A percentile compares a stretch with the other conserved stretches of the same genome.
These are phyloP conservation scores for Auanema sp. DNA, from an alignment of 2,888 invertebrate genomes.

Conservation along the genomic window DNA sequence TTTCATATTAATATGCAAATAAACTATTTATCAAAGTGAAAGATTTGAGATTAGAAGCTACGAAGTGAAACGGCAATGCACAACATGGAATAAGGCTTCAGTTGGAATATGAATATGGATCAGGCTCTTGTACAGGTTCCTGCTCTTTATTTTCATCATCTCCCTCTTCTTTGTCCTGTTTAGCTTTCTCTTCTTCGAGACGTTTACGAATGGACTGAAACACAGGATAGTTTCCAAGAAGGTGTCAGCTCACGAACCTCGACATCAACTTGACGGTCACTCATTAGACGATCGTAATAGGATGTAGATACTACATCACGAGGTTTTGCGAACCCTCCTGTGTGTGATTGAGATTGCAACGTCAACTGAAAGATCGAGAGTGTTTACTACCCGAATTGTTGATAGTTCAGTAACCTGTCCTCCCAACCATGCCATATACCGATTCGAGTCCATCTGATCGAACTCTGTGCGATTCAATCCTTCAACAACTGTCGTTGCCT, in stretches of 20 bases:
- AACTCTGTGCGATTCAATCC: slow-evolving; percentile 44
- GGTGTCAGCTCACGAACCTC: slow-evolving; percentile 10
- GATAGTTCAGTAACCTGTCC: slow-evolving; percentile 39
- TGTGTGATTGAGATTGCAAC: slow-evolving; percentile 51
- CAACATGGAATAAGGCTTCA: too few relatives aligned
- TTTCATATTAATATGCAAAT: too few relatives aligned
- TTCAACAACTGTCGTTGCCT: slow-evolving; percentile 47
- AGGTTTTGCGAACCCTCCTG: slow-evolving; percentile 55
- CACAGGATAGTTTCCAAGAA: background rate
- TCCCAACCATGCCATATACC: slow-evolving; percentile 57
- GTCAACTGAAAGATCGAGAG: slow-evolving; percentile 32
- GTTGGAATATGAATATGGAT: too few relatives aligned
- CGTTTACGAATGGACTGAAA: slow-evolving; percentile 20
- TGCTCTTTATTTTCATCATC: background rate
- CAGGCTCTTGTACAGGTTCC: background rate
- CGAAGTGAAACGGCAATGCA: too few relatives aligned
- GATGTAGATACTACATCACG: slow-evolving; percentile 50
- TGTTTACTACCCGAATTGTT: background rate
- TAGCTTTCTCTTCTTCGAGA: slow-evolving; percentile 20
- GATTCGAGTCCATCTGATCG: slow-evolving; percentile 52
- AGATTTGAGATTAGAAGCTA: too few relatives aligned
- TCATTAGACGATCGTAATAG: slow-evolving; percentile 47
- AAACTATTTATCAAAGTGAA: too few relatives aligned
- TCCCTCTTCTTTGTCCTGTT: slow-evolving; percentile 6
- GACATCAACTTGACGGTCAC: slow-evolving; percentile 20